Evolutionary conservation across 2,797 vertebrate species (phyloP), one percentile per base, ranked within the genome.

Genomic region (Ciconia nigra): DNA sequence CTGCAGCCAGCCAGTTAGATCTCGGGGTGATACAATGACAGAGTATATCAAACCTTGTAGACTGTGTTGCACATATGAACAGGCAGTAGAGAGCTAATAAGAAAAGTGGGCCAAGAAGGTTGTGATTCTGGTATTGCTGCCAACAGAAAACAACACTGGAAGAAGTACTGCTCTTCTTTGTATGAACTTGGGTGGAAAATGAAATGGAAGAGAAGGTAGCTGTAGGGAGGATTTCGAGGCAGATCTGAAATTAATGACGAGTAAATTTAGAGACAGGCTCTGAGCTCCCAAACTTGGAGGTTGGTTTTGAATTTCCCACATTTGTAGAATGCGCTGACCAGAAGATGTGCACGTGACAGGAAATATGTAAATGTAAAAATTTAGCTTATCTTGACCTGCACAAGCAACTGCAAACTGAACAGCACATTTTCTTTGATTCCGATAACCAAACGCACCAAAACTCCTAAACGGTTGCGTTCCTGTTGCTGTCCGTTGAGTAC

Each of bases 271-370:
- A 14, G 54, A 14, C 2, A 1, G n/a, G 6, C 16, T 18, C 57
- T 28, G 37, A 13, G 61, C 65, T 33, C 33, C 44, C 0, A 1
- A 5, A 3, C 0, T 2, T 1, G 63, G 29, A 2, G 4, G 15
- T 2, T 55, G 47, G 47, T 37, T 35, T 25, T 7, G 65, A 20
- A 33, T 9, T 59, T 25, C 20, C 65, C 12, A 0, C 0, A 0
- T 3, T 21, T 28, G 24, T 18, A 5, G 41, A 41, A 9, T 0
- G 31, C 1, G 12, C 33, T 26, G 63, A 19, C 12, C 21, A 21
- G 58, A 59, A 66, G 17, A 14, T 46, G 52, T 7, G 19, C 8
- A 0, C 2, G 12, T 15, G 69, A 12, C 29, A 51, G 31, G 10
- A 11, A 14, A 6, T 7, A 31, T 1, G 24, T 1, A 12, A 26